These are phyloP conservation scores for Agrypnus murinus DNA, from an alignment of 2,888 invertebrate species.

Conservation along the genomic window DNA sequence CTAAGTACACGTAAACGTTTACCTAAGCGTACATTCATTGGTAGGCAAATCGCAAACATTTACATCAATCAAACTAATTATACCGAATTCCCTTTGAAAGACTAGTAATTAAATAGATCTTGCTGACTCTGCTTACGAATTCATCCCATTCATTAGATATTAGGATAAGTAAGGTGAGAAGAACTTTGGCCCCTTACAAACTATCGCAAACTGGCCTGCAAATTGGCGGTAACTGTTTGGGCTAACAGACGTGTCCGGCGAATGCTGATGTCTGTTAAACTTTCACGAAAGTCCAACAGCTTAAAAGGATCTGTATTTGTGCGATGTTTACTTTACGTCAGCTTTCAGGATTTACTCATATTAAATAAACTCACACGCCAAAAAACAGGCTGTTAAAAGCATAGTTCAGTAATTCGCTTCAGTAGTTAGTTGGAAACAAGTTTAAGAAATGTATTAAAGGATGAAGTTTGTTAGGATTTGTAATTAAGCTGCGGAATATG, in stretches of 20 bases:
- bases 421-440: too few relatives aligned
- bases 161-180: slow-evolving; percentile 47
- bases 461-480: too few relatives aligned
- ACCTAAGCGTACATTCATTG: too few relatives aligned
- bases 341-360: background rate
- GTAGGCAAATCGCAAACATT: slow-evolving; percentile 21
- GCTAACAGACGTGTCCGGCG: slow-evolving; percentile 54
- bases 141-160: slow-evolving; percentile 46
- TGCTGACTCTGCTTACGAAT: slow-evolving; percentile 38
- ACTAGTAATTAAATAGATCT: slow-evolving; percentile 34
- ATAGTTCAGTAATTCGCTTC: too few relatives aligned
- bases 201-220: slow-evolving; percentile 53
- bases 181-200: slow-evolving; percentile 49
- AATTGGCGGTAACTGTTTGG: slow-evolving; percentile 58
- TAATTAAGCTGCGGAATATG: too few relatives aligned
- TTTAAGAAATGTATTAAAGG: too few relatives aligned
- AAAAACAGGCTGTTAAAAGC: too few relatives aligned
- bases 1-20: too few relatives aligned
- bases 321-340: slow-evolving; percentile 37
- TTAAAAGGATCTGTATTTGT: slow-evolving; percentile 27
- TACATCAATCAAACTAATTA: slow-evolving; percentile 35
- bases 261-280: slow-evolving; percentile 50
- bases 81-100: slow-evolving; percentile 5
- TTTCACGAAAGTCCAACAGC: slow-evolving; percentile 40
- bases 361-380: too few relatives aligned